Evolutionary conservation across 2,888 invertebrate genomes (phyloP).

Genomic region (Myopa testacea): DNA sequence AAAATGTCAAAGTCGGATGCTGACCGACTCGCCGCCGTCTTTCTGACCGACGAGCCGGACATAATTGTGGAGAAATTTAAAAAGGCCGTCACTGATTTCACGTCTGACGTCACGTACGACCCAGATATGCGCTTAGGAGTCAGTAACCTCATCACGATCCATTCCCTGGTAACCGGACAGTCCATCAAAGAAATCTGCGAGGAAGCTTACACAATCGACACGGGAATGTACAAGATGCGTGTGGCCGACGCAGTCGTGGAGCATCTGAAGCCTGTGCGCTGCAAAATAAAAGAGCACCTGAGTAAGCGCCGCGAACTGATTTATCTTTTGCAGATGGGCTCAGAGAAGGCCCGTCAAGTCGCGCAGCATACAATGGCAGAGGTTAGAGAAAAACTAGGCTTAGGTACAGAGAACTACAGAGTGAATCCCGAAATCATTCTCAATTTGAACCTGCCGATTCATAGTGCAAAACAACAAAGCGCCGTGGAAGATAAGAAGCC

Average conservation of each 20-base stretch:
- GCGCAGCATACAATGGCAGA: conserved; percentile 76
- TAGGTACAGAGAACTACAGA: conserved; percentile 53
- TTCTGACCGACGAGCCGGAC: conserved; percentile 81
- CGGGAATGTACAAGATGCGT: conserved; percentile 80
- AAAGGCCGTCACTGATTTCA: conserved; percentile 92
- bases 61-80: conserved; percentile 79
- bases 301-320: conserved; percentile 74
- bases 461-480: background rate
- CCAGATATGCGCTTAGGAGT: conserved; percentile 85
- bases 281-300: conserved; percentile 72
- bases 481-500: conserved; percentile 40
- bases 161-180: conserved; percentile 79
- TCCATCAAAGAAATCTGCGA: conserved; percentile 77
- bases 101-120: conserved; percentile 85
- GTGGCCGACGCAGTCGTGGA: conserved; percentile 81
- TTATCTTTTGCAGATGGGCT: conserved; percentile 74
- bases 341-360: conserved; percentile 73
- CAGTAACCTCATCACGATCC: conserved; percentile 87
- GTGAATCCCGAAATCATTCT: background rate
- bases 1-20: conserved; percentile 99
- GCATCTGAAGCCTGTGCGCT: conserved; percentile 78
- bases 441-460: background rate
- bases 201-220: conserved; percentile 76
- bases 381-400: conserved; percentile 74
- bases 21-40: conserved; percentile 82